These are phyloP conservation scores for Julus scandinavius DNA, from an alignment of 2,888 invertebrate species.

Conservation along the genomic window DNA sequence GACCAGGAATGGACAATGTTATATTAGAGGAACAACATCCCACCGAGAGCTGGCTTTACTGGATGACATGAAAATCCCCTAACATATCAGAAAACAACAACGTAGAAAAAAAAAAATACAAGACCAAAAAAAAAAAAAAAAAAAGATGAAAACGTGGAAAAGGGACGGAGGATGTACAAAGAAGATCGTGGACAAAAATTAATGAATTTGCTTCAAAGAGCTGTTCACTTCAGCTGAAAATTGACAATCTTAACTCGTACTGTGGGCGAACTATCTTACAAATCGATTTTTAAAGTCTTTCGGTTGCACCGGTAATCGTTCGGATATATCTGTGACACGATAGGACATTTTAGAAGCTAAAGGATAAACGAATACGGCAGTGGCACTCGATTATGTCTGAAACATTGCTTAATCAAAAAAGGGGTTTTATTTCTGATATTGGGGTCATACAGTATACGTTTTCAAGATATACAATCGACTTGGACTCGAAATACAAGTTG, in stretches of 20 bases:
- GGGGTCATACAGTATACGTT: background rate
- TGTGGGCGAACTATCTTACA: background rate
- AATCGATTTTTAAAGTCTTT: conserved; percentile 44
- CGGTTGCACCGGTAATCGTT: background rate
- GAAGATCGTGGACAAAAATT: conserved; percentile 1
- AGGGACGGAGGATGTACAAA: background rate
- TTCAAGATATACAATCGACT: background rate
- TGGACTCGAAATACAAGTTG: too few relatives aligned
- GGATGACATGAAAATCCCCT: conserved; percentile 50
- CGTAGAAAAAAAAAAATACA: conserved; percentile 5
- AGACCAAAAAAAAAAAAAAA: conserved; percentile 4
- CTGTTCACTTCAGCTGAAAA: conserved; percentile 25
- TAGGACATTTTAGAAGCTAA: background rate
- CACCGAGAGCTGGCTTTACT: conserved; percentile 43
- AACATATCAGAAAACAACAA: conserved; percentile 17
- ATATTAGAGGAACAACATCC: conserved; percentile 50
- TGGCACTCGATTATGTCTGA: conserved; percentile 2
- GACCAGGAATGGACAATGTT: conserved; percentile 39
- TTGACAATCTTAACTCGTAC: conserved; percentile 41
- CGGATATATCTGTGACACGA: conserved; percentile 37
- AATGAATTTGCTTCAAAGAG: conserved; percentile 38
- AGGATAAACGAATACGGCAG: background rate
- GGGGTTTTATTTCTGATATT: background rate
- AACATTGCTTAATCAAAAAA: background rate
- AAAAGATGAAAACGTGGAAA: background rate